Percentiles rank a stretch among this genome's conserved stretches.
These are phyloP conservation scores for Drosophila emarginata DNA, from an alignment of 2,888 invertebrate genomes.

Conservation along the genomic window DNA sequence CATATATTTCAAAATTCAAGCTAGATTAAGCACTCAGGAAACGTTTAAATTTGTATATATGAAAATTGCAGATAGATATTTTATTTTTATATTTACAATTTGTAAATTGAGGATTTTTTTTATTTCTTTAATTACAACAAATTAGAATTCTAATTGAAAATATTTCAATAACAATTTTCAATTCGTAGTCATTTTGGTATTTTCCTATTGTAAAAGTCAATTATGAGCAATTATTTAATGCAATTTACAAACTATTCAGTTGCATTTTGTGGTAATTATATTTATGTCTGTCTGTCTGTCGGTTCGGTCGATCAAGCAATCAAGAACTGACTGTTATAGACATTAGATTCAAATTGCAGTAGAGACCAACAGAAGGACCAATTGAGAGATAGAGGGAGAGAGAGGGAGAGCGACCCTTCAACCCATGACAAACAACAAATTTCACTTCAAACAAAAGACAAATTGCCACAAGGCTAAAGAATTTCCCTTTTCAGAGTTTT, in stretches of 20 bases:
- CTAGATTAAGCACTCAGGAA: too few species aligned
- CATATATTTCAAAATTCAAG: too few species aligned
- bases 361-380: too few species aligned
- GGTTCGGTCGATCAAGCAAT: slow-evolving; percentile 1
- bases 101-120: neutral
- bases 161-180: neutral
- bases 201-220: slow-evolving; percentile 1
- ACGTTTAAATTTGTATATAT: too few species aligned
- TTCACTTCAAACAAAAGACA: slow-evolving; percentile 77
- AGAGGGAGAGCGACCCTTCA: slow-evolving; percentile 42
- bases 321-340: neutral
- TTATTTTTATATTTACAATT: too few species aligned
- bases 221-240: slow-evolving; percentile 2
- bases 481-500: slow-evolving; percentile 13
- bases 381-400: too few species aligned
- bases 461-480: slow-evolving; percentile 62
- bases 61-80: too few species aligned
- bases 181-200: neutral
- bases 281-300: neutral
- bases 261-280: slow-evolving; percentile 11
- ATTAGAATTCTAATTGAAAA: neutral
- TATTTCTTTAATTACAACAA: neutral
- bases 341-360: too few species aligned
- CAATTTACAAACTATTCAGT: slow-evolving; percentile 1
- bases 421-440: slow-evolving; percentile 70